phyloP scores from a whole-genome alignment of 2,113 vertebrate species.

The Physeter macrocephalus region DNA sequence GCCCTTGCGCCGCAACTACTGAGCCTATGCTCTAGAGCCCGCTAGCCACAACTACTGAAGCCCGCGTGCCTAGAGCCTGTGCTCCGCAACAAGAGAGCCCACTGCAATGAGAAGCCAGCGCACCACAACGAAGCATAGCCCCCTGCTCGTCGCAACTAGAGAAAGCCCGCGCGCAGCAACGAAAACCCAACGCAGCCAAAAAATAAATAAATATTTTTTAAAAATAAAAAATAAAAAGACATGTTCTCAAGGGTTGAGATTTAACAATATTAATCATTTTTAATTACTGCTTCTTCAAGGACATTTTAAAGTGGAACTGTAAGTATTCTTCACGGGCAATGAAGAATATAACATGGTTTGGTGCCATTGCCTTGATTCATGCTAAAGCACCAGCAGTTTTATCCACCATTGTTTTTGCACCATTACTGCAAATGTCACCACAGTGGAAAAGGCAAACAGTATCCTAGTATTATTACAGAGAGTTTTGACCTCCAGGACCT shows the following conservation, averaged over 20 bases:
- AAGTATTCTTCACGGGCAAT: neutral
- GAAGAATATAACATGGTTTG: neutral
- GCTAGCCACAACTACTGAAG: no score
- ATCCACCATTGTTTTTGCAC: neutral
- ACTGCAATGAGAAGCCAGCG: no score
- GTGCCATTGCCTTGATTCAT: neutral
- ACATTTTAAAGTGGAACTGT: neutral
- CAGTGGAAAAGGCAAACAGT: neutral
- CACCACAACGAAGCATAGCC: no score
- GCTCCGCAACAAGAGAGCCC: no score
- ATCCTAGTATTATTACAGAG: neutral
- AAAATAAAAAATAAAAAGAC: neutral
- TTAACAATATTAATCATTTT: neutral
- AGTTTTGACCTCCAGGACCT: neutral
- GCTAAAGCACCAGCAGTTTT: neutral
- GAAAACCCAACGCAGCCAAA: no score
- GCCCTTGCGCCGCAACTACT: no score
- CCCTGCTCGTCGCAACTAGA: no score
- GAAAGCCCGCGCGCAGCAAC: no score
- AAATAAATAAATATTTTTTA: no score
- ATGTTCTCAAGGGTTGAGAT: neutral
- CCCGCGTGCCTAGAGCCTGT: no score
- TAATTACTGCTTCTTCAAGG: neutral
- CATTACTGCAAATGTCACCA: neutral
- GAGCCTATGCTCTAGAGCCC: no score